Evolutionary conservation across 2,113 vertebrate genomes (phyloP), one percentile per base, ranked within the genome.

Genomic region (Dipodomys ordii): DNA sequence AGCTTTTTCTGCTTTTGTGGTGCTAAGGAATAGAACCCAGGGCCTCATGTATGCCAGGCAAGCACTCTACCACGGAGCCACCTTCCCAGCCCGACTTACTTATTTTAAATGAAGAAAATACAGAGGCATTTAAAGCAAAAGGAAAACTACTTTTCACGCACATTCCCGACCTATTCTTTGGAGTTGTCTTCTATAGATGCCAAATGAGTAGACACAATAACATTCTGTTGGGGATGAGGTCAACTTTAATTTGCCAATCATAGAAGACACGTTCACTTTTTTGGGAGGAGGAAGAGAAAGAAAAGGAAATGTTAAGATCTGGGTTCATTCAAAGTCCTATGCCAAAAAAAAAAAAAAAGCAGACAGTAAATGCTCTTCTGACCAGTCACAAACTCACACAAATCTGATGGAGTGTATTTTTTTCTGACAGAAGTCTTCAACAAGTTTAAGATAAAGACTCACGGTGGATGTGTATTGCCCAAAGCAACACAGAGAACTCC

Each of bases 211-310:
- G 18, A 81, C 23, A 35, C 30, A 77, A 39, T 39, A 28, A 91
- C 67, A 79, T 78, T 78, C 72, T 32, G 74, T 25, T 46, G 49
- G 20, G 16, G 6, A 25, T 4, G 71, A 78, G 74, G 49, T 84
- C 73, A 93, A n/a, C 30, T 20, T 18, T 27, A 64, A 49, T 22
- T 72, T 91, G 12, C 5, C 28, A 44, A 6, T 80, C 49, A 80
- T 65, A 27, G 82, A 80, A 88, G 49, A 81, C 11, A 44, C 18
- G 67, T 60, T 39, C 35, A 68, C n/a, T 30, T 57, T 69, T 30
- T 57, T 3, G 6, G 6, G 0, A 2, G 6, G 0, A 2, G 1
- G 25, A 16, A 20, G 15, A 44, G 25, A 16, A 2, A 18, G 2
- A 12, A 11, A 25, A 12, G 5, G 3, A 62, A 3, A 9, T 27